Evolutionary conservation across 2,888 invertebrate species (phyloP).

Genomic region (Andrena trimmerana): DNA sequence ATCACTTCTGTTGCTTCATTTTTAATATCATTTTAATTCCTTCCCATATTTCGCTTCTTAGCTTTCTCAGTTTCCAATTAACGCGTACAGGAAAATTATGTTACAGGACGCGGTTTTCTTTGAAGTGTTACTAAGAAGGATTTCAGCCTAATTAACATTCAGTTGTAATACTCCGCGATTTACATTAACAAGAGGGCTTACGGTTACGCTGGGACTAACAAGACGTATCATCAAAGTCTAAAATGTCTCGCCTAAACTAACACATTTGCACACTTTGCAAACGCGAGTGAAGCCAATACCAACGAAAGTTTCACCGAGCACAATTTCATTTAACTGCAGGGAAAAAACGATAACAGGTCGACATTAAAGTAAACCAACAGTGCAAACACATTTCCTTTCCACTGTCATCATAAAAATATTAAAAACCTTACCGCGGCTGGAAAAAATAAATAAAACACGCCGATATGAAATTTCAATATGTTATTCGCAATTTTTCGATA

Average conservation of each 20-base stretch:
- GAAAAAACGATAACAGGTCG: background rate
- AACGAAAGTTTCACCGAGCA: background rate
- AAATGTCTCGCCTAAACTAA: slow-evolving; percentile 15
- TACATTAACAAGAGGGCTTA: slow-evolving; percentile 43
- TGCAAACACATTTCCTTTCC: background rate
- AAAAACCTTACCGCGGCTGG: background rate
- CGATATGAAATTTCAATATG: background rate
- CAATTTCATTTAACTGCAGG: background rate
- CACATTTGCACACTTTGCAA: background rate
- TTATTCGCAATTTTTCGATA: background rate
- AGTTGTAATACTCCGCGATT: slow-evolving; percentile 39
- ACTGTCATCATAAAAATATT: background rate
- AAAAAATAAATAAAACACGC: background rate
- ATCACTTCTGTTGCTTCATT: no score
- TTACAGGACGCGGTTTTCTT: background rate
- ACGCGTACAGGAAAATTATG: background rate
- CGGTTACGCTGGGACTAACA: background rate
- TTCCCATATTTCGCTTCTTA: background rate
- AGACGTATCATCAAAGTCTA: slow-evolving; percentile 9
- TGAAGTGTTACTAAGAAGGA: slow-evolving; percentile 10
- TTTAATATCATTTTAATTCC: no score
- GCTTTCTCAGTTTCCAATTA: background rate
- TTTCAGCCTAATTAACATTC: slow-evolving; percentile 15
- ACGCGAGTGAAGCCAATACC: background rate
- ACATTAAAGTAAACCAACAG: background rate